Conservation (phyloP, 2,888 invertebrate genomes). For the Calliopum simillimum region DNA sequence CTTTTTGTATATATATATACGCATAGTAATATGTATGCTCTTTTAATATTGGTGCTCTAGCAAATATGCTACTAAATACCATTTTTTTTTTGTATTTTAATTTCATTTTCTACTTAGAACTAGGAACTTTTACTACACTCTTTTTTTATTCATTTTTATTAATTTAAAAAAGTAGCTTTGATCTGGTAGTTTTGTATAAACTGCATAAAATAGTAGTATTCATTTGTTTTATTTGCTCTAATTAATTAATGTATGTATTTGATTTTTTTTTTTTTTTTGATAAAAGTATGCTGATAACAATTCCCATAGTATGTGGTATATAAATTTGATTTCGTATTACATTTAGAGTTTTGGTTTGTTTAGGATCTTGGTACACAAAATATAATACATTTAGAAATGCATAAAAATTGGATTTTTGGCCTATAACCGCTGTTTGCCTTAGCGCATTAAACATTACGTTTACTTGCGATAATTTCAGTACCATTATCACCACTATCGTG, state of each 20-base stretch:
- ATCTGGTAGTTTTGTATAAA: constrained; percentile 44
- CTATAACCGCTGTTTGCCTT: constrained; percentile 42
- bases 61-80: neutral
- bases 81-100: constrained; percentile 10
- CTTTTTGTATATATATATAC: constrained; percentile 11
- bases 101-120: constrained; percentile 31
- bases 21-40: constrained; percentile 9
- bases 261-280: neutral
- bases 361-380: constrained; percentile 59
- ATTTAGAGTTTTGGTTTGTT: neutral
- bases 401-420: constrained; percentile 38
- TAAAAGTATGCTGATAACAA: too few relatives aligned
- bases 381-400: constrained; percentile 46
- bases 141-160: constrained; percentile 41
- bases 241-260: neutral
- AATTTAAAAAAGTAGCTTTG: constrained; percentile 51
- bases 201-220: constrained; percentile 15
- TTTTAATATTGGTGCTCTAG: constrained; percentile 36
- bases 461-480: constrained; percentile 49
- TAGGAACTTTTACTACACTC: constrained; percentile 37
- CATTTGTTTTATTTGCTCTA: constrained; percentile 17
- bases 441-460: constrained; percentile 27
- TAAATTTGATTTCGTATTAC: too few relatives aligned
- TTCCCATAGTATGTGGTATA: too few relatives aligned
- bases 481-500: constrained; percentile 53